Base-by-base conservation (phyloP, 2,888 invertebrate species). In the Coenonympha arcania region DNA sequence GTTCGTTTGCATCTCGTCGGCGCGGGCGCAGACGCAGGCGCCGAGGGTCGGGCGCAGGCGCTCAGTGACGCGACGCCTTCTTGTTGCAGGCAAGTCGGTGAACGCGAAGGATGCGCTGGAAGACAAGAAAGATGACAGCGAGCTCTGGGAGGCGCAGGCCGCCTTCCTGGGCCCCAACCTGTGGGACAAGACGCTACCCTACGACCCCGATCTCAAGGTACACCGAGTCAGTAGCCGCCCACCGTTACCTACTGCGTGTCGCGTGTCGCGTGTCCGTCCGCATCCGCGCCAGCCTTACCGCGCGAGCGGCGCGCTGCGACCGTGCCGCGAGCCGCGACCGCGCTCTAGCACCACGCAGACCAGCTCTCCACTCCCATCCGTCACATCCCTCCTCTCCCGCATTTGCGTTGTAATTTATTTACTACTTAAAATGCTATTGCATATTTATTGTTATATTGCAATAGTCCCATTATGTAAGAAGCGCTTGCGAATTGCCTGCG, bases 201-300 rank as follows among this genome's bases (percentile, higher is more conserved):
- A 95, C 80, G 95, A 95, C 87, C 93, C 95, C 79, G 95, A 96
- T 90, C 94, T 97, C 89, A 96, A 96, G 93, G 95, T 95, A 92
- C 89, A 88, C 84, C 88, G 89, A 89, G 89, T 89, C 89, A 89
- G 87, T 88, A 88, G 69, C 73, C 75, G 73, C 69, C 69, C 62
- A 76, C 75, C 73, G 72, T 78, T 79, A 76, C 80, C 79, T 81
- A 75, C 63, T 77, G 80, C 80, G 77, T 77, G 74, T 76, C 64
- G 66, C 63, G 75, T 73, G 69, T 70, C 61, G 69, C 73, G 75
- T 76, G 71, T 70, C 15, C 8, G 72, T 73, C 63, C 69, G 49
- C 62, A 61, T 60, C 60, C 56, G 61, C 56, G 57, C 65, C 59
- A 78, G 79, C 80, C n/a, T n/a, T n/a, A n/a, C n/a, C n/a, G n/a